A percentile compares a stretch with the other conserved stretches of the same genome.
Evolutionary conservation across 2,113 vertebrate species (phyloP).

Genomic region (Genyomyrus donnyi): DNA sequence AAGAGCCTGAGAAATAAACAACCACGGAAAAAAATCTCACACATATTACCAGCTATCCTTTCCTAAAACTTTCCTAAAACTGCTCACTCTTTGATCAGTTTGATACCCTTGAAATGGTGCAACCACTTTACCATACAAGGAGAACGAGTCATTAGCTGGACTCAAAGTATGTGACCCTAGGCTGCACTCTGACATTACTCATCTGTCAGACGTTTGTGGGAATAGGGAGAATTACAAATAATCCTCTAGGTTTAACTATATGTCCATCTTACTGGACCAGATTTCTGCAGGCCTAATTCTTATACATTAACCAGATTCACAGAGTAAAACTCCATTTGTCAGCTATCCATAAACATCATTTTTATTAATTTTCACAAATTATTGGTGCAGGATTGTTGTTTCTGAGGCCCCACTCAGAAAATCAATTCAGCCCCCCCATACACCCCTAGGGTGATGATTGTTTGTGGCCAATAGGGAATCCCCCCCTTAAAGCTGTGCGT

Average conservation of each 20-base stretch:
- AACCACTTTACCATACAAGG: not conserved
- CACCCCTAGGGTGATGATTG: not conserved
- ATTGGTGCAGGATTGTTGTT: not conserved
- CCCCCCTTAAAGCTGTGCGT: not conserved
- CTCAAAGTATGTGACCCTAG: not conserved
- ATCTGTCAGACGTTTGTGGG: not conserved
- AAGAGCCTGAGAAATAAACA: not conserved
- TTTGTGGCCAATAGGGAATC: not conserved
- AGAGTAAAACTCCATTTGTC: not conserved
- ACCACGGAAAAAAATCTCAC: not conserved
- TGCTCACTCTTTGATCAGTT: not conserved
- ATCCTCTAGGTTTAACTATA: not conserved
- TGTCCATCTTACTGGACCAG: not conserved
- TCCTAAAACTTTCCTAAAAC: not conserved
- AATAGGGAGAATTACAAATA: not conserved
- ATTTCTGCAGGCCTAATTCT: not conserved
- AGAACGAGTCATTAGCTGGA: not conserved
- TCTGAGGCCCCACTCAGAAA: not conserved
- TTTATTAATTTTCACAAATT: not conserved
- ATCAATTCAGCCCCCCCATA: not conserved
- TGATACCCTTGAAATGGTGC: not conserved
- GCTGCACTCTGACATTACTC: not conserved
- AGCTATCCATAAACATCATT: not conserved
- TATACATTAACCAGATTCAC: not conserved
- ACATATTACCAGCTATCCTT: not conserved